A percentile compares a stretch with the other conserved stretches of the same genome.
These are phyloP conservation scores for Esox niger DNA, from an alignment of 2,113 vertebrate species.

Conservation along the genomic window DNA sequence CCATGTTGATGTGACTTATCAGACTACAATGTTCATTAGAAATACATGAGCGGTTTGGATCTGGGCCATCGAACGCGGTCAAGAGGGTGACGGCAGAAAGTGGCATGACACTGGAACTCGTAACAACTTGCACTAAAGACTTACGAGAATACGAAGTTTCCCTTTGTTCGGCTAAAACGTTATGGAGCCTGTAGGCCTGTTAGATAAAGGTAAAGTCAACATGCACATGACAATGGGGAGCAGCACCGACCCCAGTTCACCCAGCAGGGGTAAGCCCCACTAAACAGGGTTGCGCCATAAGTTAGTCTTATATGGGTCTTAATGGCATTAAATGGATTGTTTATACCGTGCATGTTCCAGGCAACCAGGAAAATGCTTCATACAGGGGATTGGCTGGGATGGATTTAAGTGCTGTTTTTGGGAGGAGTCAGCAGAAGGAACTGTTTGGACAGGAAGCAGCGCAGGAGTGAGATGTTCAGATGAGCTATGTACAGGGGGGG, in stretches of 20 bases:
- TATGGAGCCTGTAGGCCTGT: background rate
- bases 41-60: conserved; percentile 33
- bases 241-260: background rate
- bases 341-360: conserved; percentile 58
- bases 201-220: background rate
- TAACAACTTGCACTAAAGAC: conserved; percentile 9
- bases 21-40: conserved; percentile 25
- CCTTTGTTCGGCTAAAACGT: background rate
- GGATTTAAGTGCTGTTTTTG: background rate
- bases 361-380: conserved; percentile 20
- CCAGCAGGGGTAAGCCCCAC: conserved; percentile 5
- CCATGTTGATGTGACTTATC: conserved; percentile 8
- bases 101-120: conserved; percentile 15
- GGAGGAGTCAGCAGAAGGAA: conserved; percentile 23
- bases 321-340: background rate
- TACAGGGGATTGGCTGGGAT: conserved; percentile 37
- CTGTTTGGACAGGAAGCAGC: too few relatives aligned
- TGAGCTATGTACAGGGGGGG: conserved; percentile 44
- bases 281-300: background rate
- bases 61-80: conserved; percentile 18
- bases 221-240: conserved; percentile 4
- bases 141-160: background rate
- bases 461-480: conserved; percentile 41
- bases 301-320: conserved; percentile 5
- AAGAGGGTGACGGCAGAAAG: background rate